Conservation (phyloP, 2,113 vertebrate genomes). For the Otolemur garnettii region DNA sequence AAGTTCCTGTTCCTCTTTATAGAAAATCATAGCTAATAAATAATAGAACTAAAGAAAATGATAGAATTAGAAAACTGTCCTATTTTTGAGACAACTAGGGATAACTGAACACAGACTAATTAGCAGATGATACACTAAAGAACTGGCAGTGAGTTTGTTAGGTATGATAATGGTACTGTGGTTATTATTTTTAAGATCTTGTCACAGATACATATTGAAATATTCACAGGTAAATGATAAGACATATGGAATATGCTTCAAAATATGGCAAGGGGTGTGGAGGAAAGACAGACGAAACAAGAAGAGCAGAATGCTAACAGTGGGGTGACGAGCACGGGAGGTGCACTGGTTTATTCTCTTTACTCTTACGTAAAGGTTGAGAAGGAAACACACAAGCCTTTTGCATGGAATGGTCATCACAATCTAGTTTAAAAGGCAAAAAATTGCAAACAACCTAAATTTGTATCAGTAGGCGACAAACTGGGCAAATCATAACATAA, state of each 20-base stretch:
- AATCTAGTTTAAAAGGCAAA: neutral
- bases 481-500: neutral
- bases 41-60: neutral
- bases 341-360: neutral
- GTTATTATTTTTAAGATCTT: slow-evolving; percentile 14
- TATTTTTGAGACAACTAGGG: neutral
- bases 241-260: neutral
- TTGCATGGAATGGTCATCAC: neutral
- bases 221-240: slow-evolving; percentile 4
- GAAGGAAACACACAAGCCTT: neutral
- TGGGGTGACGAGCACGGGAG: neutral
- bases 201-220: neutral
- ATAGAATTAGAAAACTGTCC: slow-evolving; percentile 9
- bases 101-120: neutral
- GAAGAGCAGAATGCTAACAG: neutral
- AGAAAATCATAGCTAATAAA: slow-evolving; percentile 42
- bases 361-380: neutral
- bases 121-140: neutral
- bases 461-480: neutral
- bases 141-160: neutral
- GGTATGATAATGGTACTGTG: neutral
- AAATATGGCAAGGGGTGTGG: neutral
- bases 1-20: slow-evolving; percentile 42
- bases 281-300: neutral
- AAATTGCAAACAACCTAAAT: slow-evolving; percentile 45